Base-by-base conservation (phyloP, 1,140 invertebrate genomes). In the Cydia amplana region DNA sequence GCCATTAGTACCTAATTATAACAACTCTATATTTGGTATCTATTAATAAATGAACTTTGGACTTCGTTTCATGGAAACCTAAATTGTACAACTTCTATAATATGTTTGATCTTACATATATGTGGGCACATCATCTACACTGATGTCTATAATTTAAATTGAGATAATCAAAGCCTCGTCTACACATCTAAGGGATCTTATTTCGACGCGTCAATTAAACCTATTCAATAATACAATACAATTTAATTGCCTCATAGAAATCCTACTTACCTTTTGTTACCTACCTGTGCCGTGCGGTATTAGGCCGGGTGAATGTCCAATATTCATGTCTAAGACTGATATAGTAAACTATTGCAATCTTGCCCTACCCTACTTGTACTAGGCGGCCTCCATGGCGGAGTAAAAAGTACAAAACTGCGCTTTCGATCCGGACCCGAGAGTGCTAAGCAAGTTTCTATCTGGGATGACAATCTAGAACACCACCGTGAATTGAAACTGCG, bases 321-420 rank as follows among this genome's bases (percentile, higher is more conserved):
- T 78, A 78, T 76, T 76, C 76, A 76, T 78, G 75, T 63, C 72
- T 43, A 5, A 36, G 51, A 60, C 67, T 74, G 43, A 32, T 60
- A 70, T 77, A 67, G 65, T 72, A 43, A 70, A 74, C 73, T 77
- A 51, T 74, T 73, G 51, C 25, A 18, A 72, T 51, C 28, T 23
- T 72, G 64, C 65, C 46, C 70, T 36, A 83, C 83, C 85, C 78
- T 80, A 82, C 82, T 83, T 85, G 79, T 74, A 83, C 79, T 46
- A 75, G 72, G 70, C 81, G 79, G 85, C 74, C 80, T 55, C 23
- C 74, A 77, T 77, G 75, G 46, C 75, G 72, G 72, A 32, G 75
- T 82, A 87, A 89, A 89, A 90, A 88, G 84, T 75, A 81, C 80
- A 82, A 81, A 85, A 78, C 75, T 76, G 79, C 83, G 85, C 87